Evolutionary conservation across 1,140 invertebrate genomes (phyloP), one percentile per base, ranked within the genome.

Genomic region (Tyrophagus putrescentiae): DNA sequence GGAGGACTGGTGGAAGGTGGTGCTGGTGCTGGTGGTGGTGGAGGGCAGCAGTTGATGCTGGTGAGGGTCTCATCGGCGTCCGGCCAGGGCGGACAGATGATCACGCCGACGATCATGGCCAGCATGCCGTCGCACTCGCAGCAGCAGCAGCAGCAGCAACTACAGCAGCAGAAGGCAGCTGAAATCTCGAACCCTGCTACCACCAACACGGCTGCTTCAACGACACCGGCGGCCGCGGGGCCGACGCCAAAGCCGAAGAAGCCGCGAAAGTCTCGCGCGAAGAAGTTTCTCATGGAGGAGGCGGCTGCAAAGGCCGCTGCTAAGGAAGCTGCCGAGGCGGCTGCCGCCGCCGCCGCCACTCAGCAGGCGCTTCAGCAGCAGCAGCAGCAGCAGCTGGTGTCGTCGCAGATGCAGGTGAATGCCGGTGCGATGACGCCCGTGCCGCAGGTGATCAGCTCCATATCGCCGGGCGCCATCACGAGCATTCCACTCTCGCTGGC

Each of bases 401-500:
- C n/a, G n/a, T n/a, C n/a, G n/a, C n/a, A n/a, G n/a, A n/a, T n/a
- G n/a, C n/a, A n/a, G n/a, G n/a, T n/a, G n/a, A n/a, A n/a, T n/a
- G n/a, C n/a, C n/a, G n/a, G n/a, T n/a, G n/a, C n/a, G n/a, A 54
- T 11, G 3, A 54, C 45, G 7, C 31, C 45, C 9, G 7, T 48
- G 23, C 45, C 23, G 31, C 45, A 48, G 31, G 45, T 48, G 7
- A 48, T 7, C 7, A 7, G 18, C 31, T 48, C 45, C 23, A 6
- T 48, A 7, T 7, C 45, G 6, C 31, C 45, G 7, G 18, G 18
- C 45, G 45, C 45, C 18, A 48, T 48, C 21, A 48, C 45, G 45
- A 48, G 45, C 45, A 48, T 48, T 48, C 45, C 45, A 7, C 7
- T 48, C 7, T 48, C 45, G 31, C 7, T 48, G 45, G 45, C 45